phyloP scores from a whole-genome alignment of 2,797 vertebrate species.

The Nothura maculosa region DNA sequence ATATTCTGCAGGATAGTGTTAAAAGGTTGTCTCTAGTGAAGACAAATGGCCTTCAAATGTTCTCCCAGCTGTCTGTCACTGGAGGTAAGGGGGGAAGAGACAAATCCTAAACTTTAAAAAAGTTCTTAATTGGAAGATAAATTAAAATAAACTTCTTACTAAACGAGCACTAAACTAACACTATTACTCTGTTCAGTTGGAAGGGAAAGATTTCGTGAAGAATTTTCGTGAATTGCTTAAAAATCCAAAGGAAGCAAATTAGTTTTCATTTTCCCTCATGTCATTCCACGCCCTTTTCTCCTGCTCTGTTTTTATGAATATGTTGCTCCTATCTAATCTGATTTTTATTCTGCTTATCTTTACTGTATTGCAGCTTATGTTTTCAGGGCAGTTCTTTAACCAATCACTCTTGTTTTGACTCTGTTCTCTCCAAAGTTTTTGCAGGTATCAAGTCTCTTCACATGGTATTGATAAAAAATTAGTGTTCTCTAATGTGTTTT shows the following conservation, averaged over 20 bases:
- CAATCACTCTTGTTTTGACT: neutral
- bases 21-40: neutral
- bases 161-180: neutral
- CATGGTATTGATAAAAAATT: neutral
- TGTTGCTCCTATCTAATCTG: neutral
- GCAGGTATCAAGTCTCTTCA: neutral
- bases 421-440: neutral
- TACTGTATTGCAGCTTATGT: neutral
- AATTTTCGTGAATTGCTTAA: neutral
- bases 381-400: neutral
- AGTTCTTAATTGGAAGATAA: neutral
- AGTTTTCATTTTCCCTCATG: neutral
- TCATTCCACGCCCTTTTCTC: neutral
- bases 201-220: neutral
- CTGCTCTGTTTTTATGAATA: neutral
- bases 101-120: neutral
- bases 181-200: neutral
- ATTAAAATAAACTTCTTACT: neutral
- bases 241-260: neutral
- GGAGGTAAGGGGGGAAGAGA: neutral
- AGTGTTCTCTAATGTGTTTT: neutral
- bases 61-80: accelerated
- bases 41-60: neutral
- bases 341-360: neutral
- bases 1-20: accelerated